Evolutionary conservation across 2,888 invertebrate genomes (phyloP).

Genomic region (Drosophila tanythrix): DNA sequence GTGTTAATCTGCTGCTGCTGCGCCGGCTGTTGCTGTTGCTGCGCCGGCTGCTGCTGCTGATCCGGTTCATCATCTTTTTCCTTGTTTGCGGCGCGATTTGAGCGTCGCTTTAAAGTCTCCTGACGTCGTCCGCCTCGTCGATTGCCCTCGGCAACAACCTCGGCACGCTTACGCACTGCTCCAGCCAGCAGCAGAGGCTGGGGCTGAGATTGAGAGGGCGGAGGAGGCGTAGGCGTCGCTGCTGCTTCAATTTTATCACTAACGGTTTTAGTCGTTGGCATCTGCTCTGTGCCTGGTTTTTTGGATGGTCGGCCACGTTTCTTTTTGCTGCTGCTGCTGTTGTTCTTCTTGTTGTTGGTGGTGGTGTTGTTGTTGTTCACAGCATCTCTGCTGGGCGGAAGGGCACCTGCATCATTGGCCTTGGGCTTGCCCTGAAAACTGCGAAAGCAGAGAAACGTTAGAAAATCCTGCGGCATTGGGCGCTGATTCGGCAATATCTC

Average conservation of each 20-base stretch:
- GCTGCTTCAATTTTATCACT: slow-evolving; percentile 62
- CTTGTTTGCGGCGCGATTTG: slow-evolving; percentile 73
- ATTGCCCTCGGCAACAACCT: slow-evolving; percentile 83
- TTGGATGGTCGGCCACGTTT: slow-evolving; percentile 68
- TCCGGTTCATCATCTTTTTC: slow-evolving; percentile 55
- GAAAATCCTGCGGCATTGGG: slow-evolving; percentile 93
- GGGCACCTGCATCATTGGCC: slow-evolving; percentile 54
- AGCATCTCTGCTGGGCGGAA: slow-evolving; percentile 26
- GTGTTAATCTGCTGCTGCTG: slow-evolving; percentile 4
- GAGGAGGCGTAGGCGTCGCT: slow-evolving; percentile 21
- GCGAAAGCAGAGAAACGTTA: slow-evolving; percentile 93
- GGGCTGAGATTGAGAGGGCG: slow-evolving; percentile 43
- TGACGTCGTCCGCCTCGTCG: slow-evolving; percentile 82
- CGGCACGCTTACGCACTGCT: slow-evolving; percentile 87
- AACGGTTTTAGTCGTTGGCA: slow-evolving; percentile 51
- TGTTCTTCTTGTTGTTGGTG: slow-evolving; percentile 50
- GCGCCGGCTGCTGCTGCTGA: slow-evolving; percentile 1
- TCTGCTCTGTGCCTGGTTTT: slow-evolving; percentile 19
- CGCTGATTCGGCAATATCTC: slow-evolving; percentile 88
- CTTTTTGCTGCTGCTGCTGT: slow-evolving; percentile 51
- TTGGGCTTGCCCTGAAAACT: slow-evolving; percentile 87
- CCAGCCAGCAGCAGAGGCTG: slow-evolving; percentile 75
- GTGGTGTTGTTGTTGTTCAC: slow-evolving; percentile 56
- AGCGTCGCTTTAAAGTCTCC: slow-evolving; percentile 78
- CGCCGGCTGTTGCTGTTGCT: slow-evolving; percentile 8